A percentile compares a stretch with the other conserved stretches of the same genome.
phyloP scores from a whole-genome alignment of 2,113 vertebrate species.

The human region GRCh38 chr7:20997001-20997500 shows the following conservation, averaged over 20 bases:
- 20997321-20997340: background rate
- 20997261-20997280: background rate
- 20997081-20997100: background rate
- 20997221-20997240: conserved; percentile 33
- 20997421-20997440: background rate
- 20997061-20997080: background rate
- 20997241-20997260: background rate
- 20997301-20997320: background rate
- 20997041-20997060: background rate
- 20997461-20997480: background rate
- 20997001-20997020: background rate
- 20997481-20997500: background rate
- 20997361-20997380: background rate
- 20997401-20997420: background rate
- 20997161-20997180: background rate
- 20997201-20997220: background rate
- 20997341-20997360: background rate
- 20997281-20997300: conserved; percentile 6
- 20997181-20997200: background rate
- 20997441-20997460: background rate
- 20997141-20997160: background rate
- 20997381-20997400: background rate
- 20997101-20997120: background rate
- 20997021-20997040: background rate
- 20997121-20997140: background rate